Evolutionary conservation across 2,888 invertebrate species (phyloP), one percentile per base, ranked within the genome.

Genomic region (Teleogryllus oceanicus): DNA sequence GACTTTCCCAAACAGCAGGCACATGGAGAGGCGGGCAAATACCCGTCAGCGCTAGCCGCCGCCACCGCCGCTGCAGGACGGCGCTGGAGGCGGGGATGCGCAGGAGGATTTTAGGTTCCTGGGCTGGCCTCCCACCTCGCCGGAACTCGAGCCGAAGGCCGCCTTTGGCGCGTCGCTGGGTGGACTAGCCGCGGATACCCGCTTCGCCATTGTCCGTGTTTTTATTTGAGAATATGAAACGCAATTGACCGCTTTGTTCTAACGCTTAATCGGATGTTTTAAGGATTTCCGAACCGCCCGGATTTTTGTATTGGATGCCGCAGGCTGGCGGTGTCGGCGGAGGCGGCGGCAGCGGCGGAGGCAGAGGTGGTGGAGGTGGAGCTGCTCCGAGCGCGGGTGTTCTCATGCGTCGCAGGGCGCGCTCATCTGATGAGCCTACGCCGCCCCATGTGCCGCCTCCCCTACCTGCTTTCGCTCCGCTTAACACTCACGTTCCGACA

Each of bases 141-240:
- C 62, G 62, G n/a, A 62, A 37, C 37, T 62, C 13, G 62, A 62
- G 16, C 62, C n/a, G 62, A 62, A 62, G 62, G 62, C 62, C 62
- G 62, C 62, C 62, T 62, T 62, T 62, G 62, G 62, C 62, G 11
- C 62, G 62, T n/a, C 62, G n/a, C 16, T n/a, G 1, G 62, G 62
- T n/a, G 62, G n/a, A 62, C 62, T n/a, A n/a, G 62, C 62, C 62
- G 62, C 62, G 62, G 11, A 62, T 62, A 62, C 62, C 62, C 62
- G 62, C 62, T n/a, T n/a, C 62, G 62, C 62, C 62, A 62, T 62
- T 62, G 62, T 62, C 62, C n/a, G 62, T 62, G 62, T 13, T 62
- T 62, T 62, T 62, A 62, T 62, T 62, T 62, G 62, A 62, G 62
- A 62, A 62, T 62, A 62, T 62, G 62, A 62, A 62, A 62, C 62